Percentiles rank a stretch among this genome's conserved stretches.
These are phyloP conservation scores for Apogon hyalosoma DNA, from an alignment of 2,797 vertebrate genomes.

Conservation along the genomic window DNA sequence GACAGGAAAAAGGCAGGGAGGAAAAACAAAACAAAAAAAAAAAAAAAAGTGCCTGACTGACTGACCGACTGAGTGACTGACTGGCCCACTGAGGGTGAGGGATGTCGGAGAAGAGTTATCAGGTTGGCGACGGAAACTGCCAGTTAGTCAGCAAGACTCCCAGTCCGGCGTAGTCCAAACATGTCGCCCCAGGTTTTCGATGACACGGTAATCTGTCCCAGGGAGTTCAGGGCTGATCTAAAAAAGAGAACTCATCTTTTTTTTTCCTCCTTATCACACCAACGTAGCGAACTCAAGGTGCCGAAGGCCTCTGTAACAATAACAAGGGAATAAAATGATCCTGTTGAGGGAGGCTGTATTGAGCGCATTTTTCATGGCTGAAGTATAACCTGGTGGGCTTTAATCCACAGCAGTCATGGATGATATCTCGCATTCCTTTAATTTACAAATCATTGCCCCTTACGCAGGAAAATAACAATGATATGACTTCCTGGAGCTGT, in stretches of 20 bases:
- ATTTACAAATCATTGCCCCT: slow-evolving; percentile 84
- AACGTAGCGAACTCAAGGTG: slow-evolving; percentile 90
- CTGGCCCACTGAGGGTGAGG: slow-evolving; percentile 63
- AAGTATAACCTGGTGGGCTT: slow-evolving; percentile 61
- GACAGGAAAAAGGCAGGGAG: slow-evolving; percentile 99
- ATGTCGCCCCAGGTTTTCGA: slow-evolving; percentile 84
- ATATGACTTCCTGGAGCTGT: slow-evolving; percentile 88
- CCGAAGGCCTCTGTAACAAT: slow-evolving; percentile 64
- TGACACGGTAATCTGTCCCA: slow-evolving; percentile 94
- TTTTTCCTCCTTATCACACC: slow-evolving; percentile 86
- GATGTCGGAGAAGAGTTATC: slow-evolving; percentile 83
- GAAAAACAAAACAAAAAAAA: slow-evolving; percentile 90
- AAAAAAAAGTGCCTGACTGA: slow-evolving; percentile 59
- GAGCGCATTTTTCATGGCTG: slow-evolving; percentile 64
- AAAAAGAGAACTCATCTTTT: slow-evolving; percentile 89
- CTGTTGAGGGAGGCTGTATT: slow-evolving; percentile 68
- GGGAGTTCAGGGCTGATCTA: slow-evolving; percentile 91
- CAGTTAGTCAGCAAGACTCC: slow-evolving; percentile 93
- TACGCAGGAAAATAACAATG: slow-evolving; percentile 78
- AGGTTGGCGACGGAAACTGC: slow-evolving; percentile 95
- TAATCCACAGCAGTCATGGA: slow-evolving; percentile 33
- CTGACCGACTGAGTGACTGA: slow-evolving; percentile 38
- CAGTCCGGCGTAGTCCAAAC: slow-evolving; percentile 94
- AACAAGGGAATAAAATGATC: slow-evolving; percentile 74
- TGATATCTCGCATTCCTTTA: slow-evolving; percentile 75